Conservation (phyloP, 2,113 vertebrate species). For the Peromyscus maniculatus region DNA sequence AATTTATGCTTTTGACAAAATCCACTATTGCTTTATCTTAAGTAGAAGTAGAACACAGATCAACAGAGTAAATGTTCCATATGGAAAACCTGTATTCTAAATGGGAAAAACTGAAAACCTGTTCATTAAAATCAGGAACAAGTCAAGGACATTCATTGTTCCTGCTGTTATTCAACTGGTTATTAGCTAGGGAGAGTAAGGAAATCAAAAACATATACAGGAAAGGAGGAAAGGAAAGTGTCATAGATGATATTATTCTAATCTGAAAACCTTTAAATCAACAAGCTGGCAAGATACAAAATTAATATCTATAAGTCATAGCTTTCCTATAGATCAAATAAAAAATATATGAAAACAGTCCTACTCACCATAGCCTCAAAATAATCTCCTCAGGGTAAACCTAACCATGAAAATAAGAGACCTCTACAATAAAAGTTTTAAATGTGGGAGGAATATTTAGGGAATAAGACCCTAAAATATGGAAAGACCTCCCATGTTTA, state of each 20-base stretch:
- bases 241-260: background rate
- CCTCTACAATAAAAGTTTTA: background rate
- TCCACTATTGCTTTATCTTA: background rate
- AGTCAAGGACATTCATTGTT: background rate
- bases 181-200: background rate
- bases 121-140: background rate
- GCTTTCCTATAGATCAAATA: background rate
- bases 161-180: background rate
- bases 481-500: background rate
- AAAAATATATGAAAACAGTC: background rate
- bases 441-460: background rate
- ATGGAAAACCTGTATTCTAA: background rate
- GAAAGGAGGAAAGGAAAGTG: background rate
- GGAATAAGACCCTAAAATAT: background rate
- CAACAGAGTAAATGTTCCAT: background rate
- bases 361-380: no score
- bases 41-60: background rate
- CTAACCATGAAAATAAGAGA: background rate
- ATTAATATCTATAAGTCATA: background rate
- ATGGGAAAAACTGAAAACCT: background rate
- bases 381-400: background rate
- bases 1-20: background rate
- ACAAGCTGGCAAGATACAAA: background rate
- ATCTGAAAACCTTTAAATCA: background rate
- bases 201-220: background rate